These are phyloP conservation scores for Athetis lepigone DNA, from an alignment of 2,888 invertebrate genomes.

Conservation along the genomic window DNA sequence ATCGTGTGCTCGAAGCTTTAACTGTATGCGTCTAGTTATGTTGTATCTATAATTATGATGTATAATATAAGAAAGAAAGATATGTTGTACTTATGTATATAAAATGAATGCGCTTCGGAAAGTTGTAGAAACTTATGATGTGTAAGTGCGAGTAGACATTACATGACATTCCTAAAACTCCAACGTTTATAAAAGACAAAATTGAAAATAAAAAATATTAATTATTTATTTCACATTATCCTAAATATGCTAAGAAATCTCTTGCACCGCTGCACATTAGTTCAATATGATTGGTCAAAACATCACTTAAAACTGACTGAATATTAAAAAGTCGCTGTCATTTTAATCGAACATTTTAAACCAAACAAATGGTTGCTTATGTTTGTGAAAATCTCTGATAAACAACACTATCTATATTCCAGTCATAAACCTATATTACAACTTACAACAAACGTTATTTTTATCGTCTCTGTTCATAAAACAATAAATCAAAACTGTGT, in stretches of 20 bases:
- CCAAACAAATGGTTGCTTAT: too few relatives aligned
- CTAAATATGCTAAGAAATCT: too few relatives aligned
- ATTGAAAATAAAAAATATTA: not conserved
- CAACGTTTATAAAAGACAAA: not conserved
- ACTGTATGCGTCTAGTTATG: conserved; percentile 7
- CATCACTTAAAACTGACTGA: too few relatives aligned
- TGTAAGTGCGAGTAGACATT: not conserved
- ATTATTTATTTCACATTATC: too few relatives aligned
- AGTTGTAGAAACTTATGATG: not conserved
- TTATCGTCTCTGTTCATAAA: too few relatives aligned
- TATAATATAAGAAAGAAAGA: conserved; percentile 10
- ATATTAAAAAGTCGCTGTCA: too few relatives aligned
- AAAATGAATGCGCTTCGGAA: not conserved
- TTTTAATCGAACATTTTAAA: too few relatives aligned
- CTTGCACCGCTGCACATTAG: too few relatives aligned
- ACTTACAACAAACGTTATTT: too few relatives aligned
- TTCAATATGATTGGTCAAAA: too few relatives aligned
- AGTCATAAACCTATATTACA: too few relatives aligned
- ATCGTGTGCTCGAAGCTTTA: conserved; percentile 1
- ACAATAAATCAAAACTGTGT: too few relatives aligned
- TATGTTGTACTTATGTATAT: not conserved
- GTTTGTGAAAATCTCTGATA: not conserved
- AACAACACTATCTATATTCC: not conserved
- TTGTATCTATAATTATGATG: conserved; percentile 15
- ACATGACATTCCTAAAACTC: not conserved